Evolutionary conservation across 2,113 vertebrate genomes (phyloP).

Genomic region (Thunnus thynnus): DNA sequence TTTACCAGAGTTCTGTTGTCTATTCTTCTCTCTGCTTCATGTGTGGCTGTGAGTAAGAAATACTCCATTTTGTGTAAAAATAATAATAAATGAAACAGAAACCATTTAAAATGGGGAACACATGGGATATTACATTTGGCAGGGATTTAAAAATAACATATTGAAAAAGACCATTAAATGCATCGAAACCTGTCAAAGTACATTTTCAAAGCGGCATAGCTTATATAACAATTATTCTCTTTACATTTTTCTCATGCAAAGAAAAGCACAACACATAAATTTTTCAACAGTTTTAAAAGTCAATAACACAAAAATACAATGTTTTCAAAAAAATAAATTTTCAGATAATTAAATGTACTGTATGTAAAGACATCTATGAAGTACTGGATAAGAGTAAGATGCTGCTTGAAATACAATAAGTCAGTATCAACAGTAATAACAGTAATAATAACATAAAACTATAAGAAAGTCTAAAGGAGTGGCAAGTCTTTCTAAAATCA

Average conservation of each 20-base stretch:
- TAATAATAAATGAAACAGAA: neutral
- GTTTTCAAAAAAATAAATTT: conserved; percentile 66
- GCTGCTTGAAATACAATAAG: conserved; percentile 10
- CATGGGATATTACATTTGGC: conserved; percentile 30
- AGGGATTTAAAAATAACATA: conserved; percentile 11
- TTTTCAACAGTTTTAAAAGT: conserved; percentile 34
- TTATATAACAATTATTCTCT: conserved; percentile 62
- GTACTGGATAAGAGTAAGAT: neutral
- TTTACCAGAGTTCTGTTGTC: too few species aligned
- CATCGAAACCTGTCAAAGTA: conserved; percentile 16
- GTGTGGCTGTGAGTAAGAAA: neutral
- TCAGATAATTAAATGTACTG: conserved; percentile 18
- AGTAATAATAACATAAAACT: neutral
- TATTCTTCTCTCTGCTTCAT: conserved; percentile 14
- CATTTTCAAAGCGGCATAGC: conserved; percentile 51
- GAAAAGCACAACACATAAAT: conserved; percentile 33
- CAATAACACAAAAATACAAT: conserved; percentile 51
- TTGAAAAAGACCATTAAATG: conserved; percentile 24
- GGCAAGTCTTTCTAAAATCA: conserved; percentile 12
- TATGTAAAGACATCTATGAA: neutral
- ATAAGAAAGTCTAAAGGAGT: conserved; percentile 7
- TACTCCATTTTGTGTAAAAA: conserved; percentile 12
- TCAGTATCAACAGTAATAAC: conserved; percentile 12
- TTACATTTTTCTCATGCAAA: conserved; percentile 49
- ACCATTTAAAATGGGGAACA: neutral